A percentile compares a stretch with the other conserved stretches of the same genome.
These are phyloP conservation scores for Karalla daura DNA, from an alignment of 2,797 vertebrate genomes.

Conservation along the genomic window DNA sequence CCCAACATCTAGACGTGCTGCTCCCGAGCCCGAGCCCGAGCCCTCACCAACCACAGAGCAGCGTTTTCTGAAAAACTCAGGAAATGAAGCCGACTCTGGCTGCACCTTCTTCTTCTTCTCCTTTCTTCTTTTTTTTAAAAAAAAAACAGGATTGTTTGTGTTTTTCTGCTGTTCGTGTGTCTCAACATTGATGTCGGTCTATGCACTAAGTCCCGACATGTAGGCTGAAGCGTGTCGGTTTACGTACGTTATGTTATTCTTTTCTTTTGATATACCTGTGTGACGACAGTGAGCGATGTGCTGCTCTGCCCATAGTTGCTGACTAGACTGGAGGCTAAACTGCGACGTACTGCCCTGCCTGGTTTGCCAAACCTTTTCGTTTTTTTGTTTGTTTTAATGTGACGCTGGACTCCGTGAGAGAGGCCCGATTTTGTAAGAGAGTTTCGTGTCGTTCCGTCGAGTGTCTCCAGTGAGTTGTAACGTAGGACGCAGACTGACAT, in stretches of 20 bases:
- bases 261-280: slow-evolving; percentile 21
- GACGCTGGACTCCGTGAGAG: slow-evolving; percentile 49
- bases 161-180: slow-evolving; percentile 6
- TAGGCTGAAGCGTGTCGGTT: slow-evolving; percentile 19
- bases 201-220: slow-evolving; percentile 63
- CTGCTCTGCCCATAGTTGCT: slow-evolving; percentile 63
- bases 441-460: slow-evolving; percentile 21
- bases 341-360: slow-evolving; percentile 57
- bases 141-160: no score
- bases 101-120: no score
- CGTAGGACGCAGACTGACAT: slow-evolving; percentile 27
- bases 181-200: slow-evolving; percentile 44
- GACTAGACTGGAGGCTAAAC: slow-evolving; percentile 52
- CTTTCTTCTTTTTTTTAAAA: slow-evolving; percentile 20
- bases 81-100: slow-evolving; percentile 30
- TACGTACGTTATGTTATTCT: slow-evolving; percentile 33
- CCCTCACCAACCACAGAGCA: no score
- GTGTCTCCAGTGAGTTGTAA: slow-evolving; percentile 36
- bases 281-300: slow-evolving; percentile 60
- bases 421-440: slow-evolving; percentile 46
- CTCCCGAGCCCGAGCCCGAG: no score
- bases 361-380: slow-evolving; percentile 82
- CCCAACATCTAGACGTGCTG: slow-evolving; percentile 89
- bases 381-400: no score
- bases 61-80: slow-evolving; percentile 45